Conservation (phyloP, 1,140 invertebrate genomes). For the Cotesia glomerata region DNA sequence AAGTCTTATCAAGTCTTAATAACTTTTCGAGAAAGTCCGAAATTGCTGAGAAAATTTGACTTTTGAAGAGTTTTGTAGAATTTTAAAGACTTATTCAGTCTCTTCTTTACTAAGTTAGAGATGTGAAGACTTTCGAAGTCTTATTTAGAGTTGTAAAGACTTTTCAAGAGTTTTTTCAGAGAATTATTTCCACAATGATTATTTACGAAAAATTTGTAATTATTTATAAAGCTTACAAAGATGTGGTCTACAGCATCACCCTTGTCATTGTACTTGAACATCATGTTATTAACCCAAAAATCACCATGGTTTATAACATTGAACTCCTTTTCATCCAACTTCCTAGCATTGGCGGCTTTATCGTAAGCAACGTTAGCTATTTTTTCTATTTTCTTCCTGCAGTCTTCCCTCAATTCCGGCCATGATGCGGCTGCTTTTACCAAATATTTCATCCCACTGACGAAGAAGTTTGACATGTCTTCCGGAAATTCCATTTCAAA, state of each 20-base stretch:
- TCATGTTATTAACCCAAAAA: conserved; percentile 72
- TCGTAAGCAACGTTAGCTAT: conserved; percentile 45
- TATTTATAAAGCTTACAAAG: conserved; percentile 58
- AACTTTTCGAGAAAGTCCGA: too few species aligned
- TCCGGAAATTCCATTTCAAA: conserved; percentile 42
- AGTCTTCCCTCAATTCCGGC: conserved; percentile 53
- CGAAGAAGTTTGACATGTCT: conserved; percentile 46
- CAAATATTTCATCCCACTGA: conserved; percentile 36
- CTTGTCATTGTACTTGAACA: conserved; percentile 65
- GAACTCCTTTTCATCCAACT: conserved; percentile 58
- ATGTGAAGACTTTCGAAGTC: too few species aligned
- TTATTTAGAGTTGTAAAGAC: too few species aligned
- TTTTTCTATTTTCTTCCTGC: conserved; percentile 55
- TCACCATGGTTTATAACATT: conserved; percentile 72
- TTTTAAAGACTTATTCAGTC: too few species aligned
- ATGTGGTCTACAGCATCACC: conserved; percentile 61
- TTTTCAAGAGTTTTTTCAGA: too few species aligned
- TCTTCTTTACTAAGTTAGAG: too few species aligned
- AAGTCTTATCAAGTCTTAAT: too few species aligned
- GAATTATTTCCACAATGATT: too few species aligned
- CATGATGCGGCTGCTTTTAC: conserved; percentile 47
- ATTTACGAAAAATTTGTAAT: too few species aligned
- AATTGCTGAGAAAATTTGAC: too few species aligned
- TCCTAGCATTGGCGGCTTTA: conserved; percentile 40
- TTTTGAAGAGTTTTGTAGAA: too few species aligned